phyloP scores from a whole-genome alignment of 2,888 invertebrate genomes.

The Athalia rosae region DNA sequence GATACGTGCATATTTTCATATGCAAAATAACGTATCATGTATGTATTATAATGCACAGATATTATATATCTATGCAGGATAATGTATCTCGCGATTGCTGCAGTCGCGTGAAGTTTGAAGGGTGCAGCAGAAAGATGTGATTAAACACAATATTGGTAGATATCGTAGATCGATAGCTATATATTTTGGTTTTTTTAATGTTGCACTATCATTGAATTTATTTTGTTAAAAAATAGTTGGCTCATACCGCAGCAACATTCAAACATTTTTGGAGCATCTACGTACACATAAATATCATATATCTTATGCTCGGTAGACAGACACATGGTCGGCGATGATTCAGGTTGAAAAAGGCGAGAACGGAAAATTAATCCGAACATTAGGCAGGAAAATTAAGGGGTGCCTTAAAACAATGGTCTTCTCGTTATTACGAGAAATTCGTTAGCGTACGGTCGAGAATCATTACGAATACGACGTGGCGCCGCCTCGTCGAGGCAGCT shows the following conservation, averaged over 20 bases:
- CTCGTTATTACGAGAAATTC: slow-evolving; percentile 57
- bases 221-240: too few relatives aligned
- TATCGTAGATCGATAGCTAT: too few relatives aligned
- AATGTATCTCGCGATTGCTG: too few relatives aligned
- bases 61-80: too few relatives aligned
- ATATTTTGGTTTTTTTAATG: neutral
- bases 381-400: slow-evolving; percentile 68
- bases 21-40: neutral
- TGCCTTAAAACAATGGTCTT: slow-evolving; percentile 55
- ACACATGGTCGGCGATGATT: slow-evolving; percentile 18
- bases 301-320: neutral
- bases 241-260: neutral
- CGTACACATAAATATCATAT: too few relatives aligned
- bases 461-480: slow-evolving; percentile 13
- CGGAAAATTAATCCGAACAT: slow-evolving; percentile 68
- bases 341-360: slow-evolving; percentile 46
- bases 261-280: too few relatives aligned
- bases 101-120: too few relatives aligned
- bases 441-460: slow-evolving; percentile 28
- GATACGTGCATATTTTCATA: neutral
- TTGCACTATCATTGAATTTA: too few relatives aligned
- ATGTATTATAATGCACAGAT: neutral
- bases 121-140: too few relatives aligned
- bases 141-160: too few relatives aligned
- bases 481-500: neutral